Base-by-base conservation (phyloP, 2,888 invertebrate genomes). In the Tetropium fuscum region DNA sequence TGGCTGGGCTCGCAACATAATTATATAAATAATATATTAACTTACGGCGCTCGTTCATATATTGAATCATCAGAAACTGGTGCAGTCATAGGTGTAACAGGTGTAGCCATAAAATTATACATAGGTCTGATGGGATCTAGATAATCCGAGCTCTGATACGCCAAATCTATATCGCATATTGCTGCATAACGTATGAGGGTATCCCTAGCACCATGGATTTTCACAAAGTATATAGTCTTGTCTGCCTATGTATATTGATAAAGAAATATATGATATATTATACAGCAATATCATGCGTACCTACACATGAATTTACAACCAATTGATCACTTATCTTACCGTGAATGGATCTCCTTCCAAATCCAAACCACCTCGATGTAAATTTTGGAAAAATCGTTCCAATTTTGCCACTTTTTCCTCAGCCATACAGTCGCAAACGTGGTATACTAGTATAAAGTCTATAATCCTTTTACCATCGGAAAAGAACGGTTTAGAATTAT, bases 131-230 rank as follows among this genome's bases (percentile, higher is more conserved):
- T 19, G 49, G 45, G 45, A 3, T 71, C 60, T 48, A 69, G 54
- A 48, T 65, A 68, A 18, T 68, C 61, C 18, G 57, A 54, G 57
- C 38, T 66, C 59, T 67, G 66, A 61, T 58, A 74, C 25, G 68
- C 63, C 53, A 77, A 53, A 40, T 72, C 68, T 18, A 79, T 69
- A 47, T 70, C 64, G 19, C 69, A 72, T 32, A 71, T 36, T 16
- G 68, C 63, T 18, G 75, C 72, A 55, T 69, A 74, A 34, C 67
- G 54, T 7, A 59, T 3, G 16, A 78, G 48, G 34, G 74, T 51
- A 3, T 66, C 13, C 6, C 76, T 69, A 3, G 80, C 74, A 1
- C 77, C 80, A 58, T 81, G 79, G 19, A 68, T 53, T 41, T 71
- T 71, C 5, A 80, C 59, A 58, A 79, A 81, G 4, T 75, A 54